Evolutionary conservation across 2,888 invertebrate species (phyloP).

Genomic region (Parelbella ahira): DNA sequence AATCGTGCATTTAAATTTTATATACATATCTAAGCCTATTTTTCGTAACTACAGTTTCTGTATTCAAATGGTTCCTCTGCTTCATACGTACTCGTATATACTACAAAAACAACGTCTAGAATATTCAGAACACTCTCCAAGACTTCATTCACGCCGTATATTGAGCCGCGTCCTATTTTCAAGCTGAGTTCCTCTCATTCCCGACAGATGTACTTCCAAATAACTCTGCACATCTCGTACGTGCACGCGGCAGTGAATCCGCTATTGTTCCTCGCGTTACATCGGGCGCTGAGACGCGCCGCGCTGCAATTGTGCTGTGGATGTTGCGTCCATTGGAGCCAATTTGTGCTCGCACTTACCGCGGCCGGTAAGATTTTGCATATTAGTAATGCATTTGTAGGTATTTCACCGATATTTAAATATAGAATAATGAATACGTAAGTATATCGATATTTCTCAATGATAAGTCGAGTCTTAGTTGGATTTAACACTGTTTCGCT

Average conservation of each 20-base stretch:
- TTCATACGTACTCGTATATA: too few species aligned
- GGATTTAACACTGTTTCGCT: too few species aligned
- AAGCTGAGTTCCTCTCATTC: conserved; percentile 25
- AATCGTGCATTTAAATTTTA: too few species aligned
- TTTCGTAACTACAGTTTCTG: too few species aligned
- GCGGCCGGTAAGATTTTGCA: conserved; percentile 75
- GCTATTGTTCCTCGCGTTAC: conserved; percentile 87
- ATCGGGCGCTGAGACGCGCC: conserved; percentile 87
- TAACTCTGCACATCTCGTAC: conserved; percentile 92
- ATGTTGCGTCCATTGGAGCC: conserved; percentile 83
- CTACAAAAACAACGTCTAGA: background rate
- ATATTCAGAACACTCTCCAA: conserved; percentile 14
- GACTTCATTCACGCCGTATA: conserved; percentile 15
- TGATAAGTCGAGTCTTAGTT: too few species aligned
- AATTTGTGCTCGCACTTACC: conserved; percentile 79
- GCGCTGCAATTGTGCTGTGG: conserved; percentile 88
- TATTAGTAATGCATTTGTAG: too few species aligned
- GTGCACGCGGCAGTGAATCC: conserved; percentile 93
- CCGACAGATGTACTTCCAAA: conserved; percentile 81
- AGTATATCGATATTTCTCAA: too few species aligned
- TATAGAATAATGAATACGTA: too few species aligned
- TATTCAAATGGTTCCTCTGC: too few species aligned
- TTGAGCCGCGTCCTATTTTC: conserved; percentile 23
- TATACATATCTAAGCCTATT: too few species aligned
- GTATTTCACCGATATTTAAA: too few species aligned